These are phyloP conservation scores for Macroglossus sobrinus DNA, from an alignment of 2,113 vertebrate genomes.

Conservation along the genomic window DNA sequence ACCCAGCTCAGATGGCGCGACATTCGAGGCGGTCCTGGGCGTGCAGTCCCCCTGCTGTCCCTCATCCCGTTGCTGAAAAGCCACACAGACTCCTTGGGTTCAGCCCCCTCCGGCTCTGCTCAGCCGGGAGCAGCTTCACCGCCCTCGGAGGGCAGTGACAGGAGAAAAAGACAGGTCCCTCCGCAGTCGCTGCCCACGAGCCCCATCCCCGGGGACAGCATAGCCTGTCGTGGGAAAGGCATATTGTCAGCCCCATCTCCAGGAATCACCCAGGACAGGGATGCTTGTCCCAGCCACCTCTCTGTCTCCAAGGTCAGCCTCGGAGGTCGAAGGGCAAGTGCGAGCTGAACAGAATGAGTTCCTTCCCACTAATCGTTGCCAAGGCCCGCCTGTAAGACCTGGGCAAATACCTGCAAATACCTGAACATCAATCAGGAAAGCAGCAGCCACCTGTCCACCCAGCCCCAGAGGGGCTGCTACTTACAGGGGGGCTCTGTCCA, in stretches of 20 bases:
- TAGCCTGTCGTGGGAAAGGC: not conserved
- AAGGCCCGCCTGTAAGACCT: not conserved
- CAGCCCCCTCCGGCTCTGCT: not conserved
- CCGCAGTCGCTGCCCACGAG: not conserved
- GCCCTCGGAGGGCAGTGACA: constrained; percentile 25
- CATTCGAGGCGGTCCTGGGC: not conserved
- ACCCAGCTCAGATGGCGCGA: not conserved
- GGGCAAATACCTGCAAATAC: not conserved
- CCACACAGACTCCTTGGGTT: not conserved
- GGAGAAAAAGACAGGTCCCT: constrained; percentile 30
- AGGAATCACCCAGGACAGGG: not conserved
- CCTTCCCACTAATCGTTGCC: not conserved
- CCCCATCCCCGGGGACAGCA: not conserved
- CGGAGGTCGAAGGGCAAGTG: not conserved
- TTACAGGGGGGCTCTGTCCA: not conserved
- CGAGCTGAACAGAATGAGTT: not conserved
- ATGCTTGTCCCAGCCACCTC: not conserved
- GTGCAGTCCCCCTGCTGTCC: not conserved
- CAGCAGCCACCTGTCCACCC: not conserved
- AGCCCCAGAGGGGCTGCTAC: not conserved
- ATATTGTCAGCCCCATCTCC: not conserved
- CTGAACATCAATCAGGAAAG: not conserved
- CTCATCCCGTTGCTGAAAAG: not conserved
- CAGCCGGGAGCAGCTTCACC: not conserved
- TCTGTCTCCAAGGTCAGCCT: constrained; percentile 40